These are phyloP conservation scores for Origma solitaria DNA, from an alignment of 2,113 vertebrate genomes.

Conservation along the genomic window DNA sequence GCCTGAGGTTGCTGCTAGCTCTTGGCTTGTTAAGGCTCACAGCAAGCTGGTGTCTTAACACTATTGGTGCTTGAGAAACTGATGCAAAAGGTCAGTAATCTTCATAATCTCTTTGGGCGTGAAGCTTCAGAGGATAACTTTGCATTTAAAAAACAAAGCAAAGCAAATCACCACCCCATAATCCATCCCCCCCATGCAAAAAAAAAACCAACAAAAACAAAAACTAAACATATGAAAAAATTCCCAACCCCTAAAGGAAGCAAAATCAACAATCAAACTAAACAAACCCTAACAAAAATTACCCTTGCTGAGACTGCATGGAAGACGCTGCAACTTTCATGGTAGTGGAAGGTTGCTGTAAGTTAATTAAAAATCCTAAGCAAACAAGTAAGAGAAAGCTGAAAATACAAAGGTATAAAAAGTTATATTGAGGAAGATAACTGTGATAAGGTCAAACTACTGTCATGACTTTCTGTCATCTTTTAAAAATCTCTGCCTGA, in stretches of 20 bases:
- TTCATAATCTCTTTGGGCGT: constrained; percentile 8
- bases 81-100: constrained; percentile 28
- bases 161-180: neutral
- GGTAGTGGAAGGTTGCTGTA: neutral
- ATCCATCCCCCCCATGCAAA: rapidly evolving
- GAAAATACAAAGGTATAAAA: neutral
- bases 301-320: neutral
- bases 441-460: neutral
- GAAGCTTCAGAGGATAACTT: neutral
- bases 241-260: neutral
- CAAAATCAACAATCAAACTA: neutral
- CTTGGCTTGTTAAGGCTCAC: constrained; percentile 11
- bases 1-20: neutral
- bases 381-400: neutral
- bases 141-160: neutral
- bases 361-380: neutral
- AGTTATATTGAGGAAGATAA: neutral
- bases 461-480: neutral
- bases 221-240: neutral
- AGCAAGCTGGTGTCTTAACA: neutral
- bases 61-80: neutral
- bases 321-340: neutral
- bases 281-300: neutral
- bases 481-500: neutral
- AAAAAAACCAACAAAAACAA: neutral